These are phyloP conservation scores for Catalaphyllia jardinei DNA, from an alignment of 64 coral and sea anemone species.

Conservation along the genomic window DNA sequence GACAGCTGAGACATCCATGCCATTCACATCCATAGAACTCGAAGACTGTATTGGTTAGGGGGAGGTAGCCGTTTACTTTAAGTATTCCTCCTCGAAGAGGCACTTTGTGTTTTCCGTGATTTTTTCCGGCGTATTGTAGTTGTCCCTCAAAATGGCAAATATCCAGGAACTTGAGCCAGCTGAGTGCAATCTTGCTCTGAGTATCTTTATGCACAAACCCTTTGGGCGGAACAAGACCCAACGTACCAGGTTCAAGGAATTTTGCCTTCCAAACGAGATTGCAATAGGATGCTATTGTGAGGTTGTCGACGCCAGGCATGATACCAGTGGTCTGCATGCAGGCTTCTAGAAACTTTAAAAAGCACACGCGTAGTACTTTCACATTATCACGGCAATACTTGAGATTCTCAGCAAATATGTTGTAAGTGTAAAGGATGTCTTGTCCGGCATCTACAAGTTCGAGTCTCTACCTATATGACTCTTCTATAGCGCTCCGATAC, in stretches of 20 bases:
- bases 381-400: no score
- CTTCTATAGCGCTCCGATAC: no score
- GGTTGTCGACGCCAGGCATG: not conserved
- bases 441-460: no score
- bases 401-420: no score
- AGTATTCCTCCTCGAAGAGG: not conserved
- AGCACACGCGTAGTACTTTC: no score
- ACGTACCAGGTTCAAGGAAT: not conserved
- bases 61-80: slow-evolving; percentile 25
- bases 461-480: no score
- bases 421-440: no score
- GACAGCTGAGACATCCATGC: slow-evolving; percentile 39
- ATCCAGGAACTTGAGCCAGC: not conserved
- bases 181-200: not conserved
- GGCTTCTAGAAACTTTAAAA: no score
- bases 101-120: not conserved
- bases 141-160: not conserved
- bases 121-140: not conserved
- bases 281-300: slow-evolving; percentile 14
- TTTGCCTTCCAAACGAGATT: not conserved
- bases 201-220: not conserved
- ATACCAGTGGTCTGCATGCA: no score
- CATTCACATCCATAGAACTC: slow-evolving; percentile 28
- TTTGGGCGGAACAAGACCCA: not conserved
- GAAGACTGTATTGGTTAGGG: not conserved